A percentile compares a stretch with the other conserved stretches of the same genome.
phyloP scores from a whole-genome alignment of 2,113 vertebrate species.

The Heterochromis multidens region DNA sequence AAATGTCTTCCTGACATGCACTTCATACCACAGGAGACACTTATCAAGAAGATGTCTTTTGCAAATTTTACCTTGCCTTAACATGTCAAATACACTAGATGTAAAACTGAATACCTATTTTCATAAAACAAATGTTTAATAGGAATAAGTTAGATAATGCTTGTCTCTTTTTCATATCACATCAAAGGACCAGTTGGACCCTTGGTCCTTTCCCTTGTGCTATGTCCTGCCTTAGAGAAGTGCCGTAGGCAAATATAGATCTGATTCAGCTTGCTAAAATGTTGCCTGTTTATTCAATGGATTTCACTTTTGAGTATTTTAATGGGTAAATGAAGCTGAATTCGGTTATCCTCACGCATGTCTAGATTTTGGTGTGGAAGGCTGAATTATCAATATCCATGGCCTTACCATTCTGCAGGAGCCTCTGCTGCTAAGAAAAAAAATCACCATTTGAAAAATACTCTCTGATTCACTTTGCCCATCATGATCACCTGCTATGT shows the following conservation, averaged over 20 bases:
- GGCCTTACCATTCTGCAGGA: background rate
- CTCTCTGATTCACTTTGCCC: background rate
- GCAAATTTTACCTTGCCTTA: background rate
- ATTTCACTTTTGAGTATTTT: background rate
- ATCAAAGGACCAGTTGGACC: background rate
- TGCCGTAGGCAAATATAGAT: background rate
- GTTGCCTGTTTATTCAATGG: background rate
- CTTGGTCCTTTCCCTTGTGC: background rate
- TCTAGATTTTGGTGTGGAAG: background rate
- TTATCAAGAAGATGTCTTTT: background rate
- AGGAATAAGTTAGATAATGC: background rate
- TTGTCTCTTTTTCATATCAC: background rate
- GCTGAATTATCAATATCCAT: background rate
- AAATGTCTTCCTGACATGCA: background rate
- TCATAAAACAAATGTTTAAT: background rate
- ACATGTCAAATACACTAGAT: background rate
- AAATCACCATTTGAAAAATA: background rate
- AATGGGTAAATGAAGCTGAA: background rate
- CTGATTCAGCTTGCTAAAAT: background rate
- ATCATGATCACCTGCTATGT: constrained; percentile 11
- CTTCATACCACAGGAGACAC: background rate
- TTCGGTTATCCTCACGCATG: background rate
- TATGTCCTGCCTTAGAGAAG: background rate
- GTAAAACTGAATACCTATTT: background rate
- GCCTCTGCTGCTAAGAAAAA: background rate